Evolutionary conservation across 2,113 vertebrate species (phyloP), one percentile per base, ranked within the genome.

Genomic region (Grammomys surdaster): DNA sequence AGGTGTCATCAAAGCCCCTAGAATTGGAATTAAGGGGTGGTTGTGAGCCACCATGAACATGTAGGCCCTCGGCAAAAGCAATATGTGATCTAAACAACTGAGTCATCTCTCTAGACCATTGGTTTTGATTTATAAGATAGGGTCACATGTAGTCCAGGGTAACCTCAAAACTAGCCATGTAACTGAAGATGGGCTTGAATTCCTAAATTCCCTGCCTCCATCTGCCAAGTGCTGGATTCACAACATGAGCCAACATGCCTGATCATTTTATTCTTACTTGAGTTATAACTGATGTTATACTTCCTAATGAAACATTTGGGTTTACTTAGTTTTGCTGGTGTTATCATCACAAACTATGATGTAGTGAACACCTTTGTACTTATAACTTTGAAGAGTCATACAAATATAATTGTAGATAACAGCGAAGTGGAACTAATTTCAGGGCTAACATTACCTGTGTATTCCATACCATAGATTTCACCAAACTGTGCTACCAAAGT

Each of bases 251-350:
- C 43, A 8, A 1, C 7, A 36, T 36, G 31, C 28, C 63, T 1
- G 3, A 4, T 40, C 56, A 63, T 40, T 33, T 76, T 76, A 36
- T 76, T 81, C 33, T 82, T 81, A 43, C 69, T 46, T 76, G 60
- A 0, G 17, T 43, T 33, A 88, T 73, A 54, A 63, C 63, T 84
- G 54, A 65, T 51, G 67, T 5, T 43, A 58, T 14, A 36, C 51
- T 91, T 91, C 77, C 60, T 91, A 77, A 65, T 73, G 43, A 96
- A 51, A 65, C 10, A 17, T 89, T 28, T 60, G 80, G 20, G 56
- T 76, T 84, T 51, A 31, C 43, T 22, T 80, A 22, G 85, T 69
- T 69, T 67, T 54, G 6, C n/a, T 33, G 8, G n/a, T 69, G 58
- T 58, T 72, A 22, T 7, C 51, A 58, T 80, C 58, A 88, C 40